phyloP scores from a whole-genome alignment of 2,113 vertebrate species.

The Emydocephalus ijimae region DNA sequence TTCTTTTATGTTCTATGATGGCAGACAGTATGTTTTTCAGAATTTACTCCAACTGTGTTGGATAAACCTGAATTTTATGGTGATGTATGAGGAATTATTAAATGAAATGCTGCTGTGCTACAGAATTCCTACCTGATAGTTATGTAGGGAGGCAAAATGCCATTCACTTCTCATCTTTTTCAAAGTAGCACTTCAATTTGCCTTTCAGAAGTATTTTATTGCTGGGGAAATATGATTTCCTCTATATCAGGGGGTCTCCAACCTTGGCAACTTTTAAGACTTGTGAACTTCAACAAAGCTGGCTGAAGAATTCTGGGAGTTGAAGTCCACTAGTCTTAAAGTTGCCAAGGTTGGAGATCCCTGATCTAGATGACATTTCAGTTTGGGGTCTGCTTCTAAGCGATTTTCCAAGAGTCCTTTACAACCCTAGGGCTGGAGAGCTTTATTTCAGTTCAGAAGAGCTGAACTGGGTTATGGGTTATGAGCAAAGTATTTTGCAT shows the following conservation, averaged over 20 bases:
- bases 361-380: too few species aligned
- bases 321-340: too few species aligned
- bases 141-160: too few species aligned
- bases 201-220: not conserved
- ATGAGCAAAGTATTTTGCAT: not conserved
- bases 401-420: not conserved
- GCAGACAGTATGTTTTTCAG: not conserved
- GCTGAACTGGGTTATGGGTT: not conserved
- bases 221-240: not conserved
- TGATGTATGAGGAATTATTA: not conserved
- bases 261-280: too few species aligned
- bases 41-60: not conserved
- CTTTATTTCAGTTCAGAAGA: not conserved
- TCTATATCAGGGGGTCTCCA: too few species aligned
- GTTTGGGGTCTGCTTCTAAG: not conserved
- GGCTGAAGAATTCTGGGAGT: too few species aligned
- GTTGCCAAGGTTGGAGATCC: too few species aligned
- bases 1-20: not conserved
- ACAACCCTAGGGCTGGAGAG: not conserved
- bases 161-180: not conserved
- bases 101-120: not conserved
- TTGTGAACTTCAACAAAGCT: too few species aligned
- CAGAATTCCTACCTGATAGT: not conserved
- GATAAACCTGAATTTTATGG: not conserved
- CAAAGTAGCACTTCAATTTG: not conserved